Percentiles rank a stretch among this genome's conserved stretches.
phyloP scores from a whole-genome alignment of 1,140 invertebrate species.

The Zophobas morio region DNA sequence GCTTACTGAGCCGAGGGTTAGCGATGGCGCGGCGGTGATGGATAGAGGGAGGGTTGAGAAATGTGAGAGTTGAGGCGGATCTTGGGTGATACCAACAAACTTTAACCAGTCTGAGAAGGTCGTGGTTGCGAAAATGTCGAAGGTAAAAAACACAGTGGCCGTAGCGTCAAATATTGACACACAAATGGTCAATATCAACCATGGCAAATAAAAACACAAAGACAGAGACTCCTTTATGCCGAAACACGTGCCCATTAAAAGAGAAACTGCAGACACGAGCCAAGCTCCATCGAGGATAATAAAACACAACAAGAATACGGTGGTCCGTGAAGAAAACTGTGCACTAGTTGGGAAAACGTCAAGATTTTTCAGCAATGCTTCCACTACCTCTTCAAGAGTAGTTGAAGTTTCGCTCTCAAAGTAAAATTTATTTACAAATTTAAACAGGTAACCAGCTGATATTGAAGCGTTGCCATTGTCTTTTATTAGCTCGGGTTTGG shows the following conservation, averaged over 20 bases:
- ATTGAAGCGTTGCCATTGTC: background rate
- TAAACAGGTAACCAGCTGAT: background rate
- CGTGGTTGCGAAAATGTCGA: constrained; percentile 54
- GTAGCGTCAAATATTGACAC: constrained; percentile 53
- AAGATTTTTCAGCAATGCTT: constrained; percentile 43
- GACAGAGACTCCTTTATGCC: constrained; percentile 52
- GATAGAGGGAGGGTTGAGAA: constrained; percentile 47
- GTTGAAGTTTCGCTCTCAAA: constrained; percentile 11
- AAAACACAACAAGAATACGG: constrained; percentile 48
- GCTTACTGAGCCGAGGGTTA: background rate
- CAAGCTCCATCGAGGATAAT: constrained; percentile 51
- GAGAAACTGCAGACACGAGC: constrained; percentile 47
- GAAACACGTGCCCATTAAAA: constrained; percentile 51
- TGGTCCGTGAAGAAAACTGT: constrained; percentile 21
- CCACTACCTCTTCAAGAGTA: constrained; percentile 27
- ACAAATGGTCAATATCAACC: constrained; percentile 47
- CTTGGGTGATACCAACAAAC: constrained; percentile 53
- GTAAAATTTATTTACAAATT: constrained; percentile 8
- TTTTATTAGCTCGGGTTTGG: background rate
- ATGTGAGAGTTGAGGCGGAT: constrained; percentile 27
- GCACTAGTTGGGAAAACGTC: constrained; percentile 46
- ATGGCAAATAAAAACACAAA: constrained; percentile 54
- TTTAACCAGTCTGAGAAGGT: constrained; percentile 54
- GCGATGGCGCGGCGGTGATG: constrained; percentile 29
- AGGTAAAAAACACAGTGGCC: constrained; percentile 52